A percentile compares a stretch with the other conserved stretches of the same genome.
Conservation (phyloP, 2,888 invertebrate species). For the Hyppa rectilinea region DNA sequence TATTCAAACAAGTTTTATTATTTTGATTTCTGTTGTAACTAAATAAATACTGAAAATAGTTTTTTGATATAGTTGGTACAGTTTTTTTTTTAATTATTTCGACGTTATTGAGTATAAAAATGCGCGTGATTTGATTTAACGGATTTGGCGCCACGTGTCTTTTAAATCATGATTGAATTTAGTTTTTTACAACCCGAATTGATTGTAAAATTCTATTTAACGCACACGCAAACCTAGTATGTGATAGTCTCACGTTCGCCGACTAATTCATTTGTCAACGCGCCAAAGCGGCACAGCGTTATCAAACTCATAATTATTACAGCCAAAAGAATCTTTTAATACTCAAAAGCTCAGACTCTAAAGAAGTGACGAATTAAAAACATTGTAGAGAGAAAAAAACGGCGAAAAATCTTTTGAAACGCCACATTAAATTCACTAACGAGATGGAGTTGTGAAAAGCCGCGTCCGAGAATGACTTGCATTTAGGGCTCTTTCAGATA, state of each 20-base stretch:
- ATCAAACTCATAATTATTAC: conserved; percentile 19
- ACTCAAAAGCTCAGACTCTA: conserved; percentile 23
- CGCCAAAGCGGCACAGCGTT: conserved; percentile 1
- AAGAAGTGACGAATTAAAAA: conserved; percentile 56
- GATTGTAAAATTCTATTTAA: too few species aligned
- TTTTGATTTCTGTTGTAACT: background rate
- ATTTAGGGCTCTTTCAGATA: conserved; percentile 30
- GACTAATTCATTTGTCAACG: conserved; percentile 11
- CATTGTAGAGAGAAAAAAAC: conserved; percentile 36
- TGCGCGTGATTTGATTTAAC: too few species aligned
- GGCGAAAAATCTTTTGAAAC: conserved; percentile 45
- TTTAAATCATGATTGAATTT: too few species aligned
- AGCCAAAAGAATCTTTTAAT: conserved; percentile 16
- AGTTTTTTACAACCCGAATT: too few species aligned
- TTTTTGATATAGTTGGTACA: background rate
- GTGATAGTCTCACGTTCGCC: background rate
- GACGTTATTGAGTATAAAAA: background rate
- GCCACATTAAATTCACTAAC: conserved; percentile 53
- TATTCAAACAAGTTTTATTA: conserved; percentile 11
- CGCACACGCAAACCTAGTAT: too few species aligned
- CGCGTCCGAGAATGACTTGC: conserved; percentile 22
- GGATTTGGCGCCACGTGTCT: too few species aligned
- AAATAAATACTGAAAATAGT: background rate
- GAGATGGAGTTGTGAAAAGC: conserved; percentile 44
- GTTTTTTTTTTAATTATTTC: background rate